Evolutionary conservation across 1,140 invertebrate genomes (phyloP).

Genomic region (Papilio glaucus): DNA sequence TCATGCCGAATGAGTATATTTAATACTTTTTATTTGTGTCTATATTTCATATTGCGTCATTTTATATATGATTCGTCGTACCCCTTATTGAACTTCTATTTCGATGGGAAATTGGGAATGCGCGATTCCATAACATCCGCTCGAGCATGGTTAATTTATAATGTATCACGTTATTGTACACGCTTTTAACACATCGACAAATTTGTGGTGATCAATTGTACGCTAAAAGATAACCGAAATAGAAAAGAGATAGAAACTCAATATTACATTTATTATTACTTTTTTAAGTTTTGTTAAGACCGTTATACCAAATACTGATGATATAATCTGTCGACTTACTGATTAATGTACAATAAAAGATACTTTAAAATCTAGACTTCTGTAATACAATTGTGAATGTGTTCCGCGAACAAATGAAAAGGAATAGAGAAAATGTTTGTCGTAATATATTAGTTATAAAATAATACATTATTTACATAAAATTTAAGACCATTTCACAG

Average conservation of each 20-base stretch:
- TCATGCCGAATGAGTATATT: neutral
- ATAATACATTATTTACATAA: too few species aligned
- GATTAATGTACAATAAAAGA: too few species aligned
- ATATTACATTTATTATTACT: too few species aligned
- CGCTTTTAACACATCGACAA: neutral
- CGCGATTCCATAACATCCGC: neutral
- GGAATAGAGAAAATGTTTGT: too few species aligned
- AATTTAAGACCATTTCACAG: too few species aligned
- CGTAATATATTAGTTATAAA: too few species aligned
- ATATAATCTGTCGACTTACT: too few species aligned
- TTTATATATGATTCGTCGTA: neutral
- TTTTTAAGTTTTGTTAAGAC: too few species aligned
- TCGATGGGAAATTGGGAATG: slow-evolving; percentile 6
- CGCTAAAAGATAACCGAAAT: neutral
- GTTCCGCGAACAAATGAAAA: too few species aligned
- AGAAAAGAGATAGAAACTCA: neutral
- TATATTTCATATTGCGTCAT: neutral
- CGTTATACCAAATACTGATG: too few species aligned
- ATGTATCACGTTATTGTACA: neutral
- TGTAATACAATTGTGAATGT: too few species aligned
- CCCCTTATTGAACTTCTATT: slow-evolving; percentile 1
- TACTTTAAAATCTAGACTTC: too few species aligned
- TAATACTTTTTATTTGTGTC: neutral
- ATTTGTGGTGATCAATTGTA: neutral
- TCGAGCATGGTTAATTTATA: slow-evolving; percentile 2